These are phyloP conservation scores for Nymphalis polychloros DNA, from an alignment of 2,888 invertebrate species.

Conservation along the genomic window DNA sequence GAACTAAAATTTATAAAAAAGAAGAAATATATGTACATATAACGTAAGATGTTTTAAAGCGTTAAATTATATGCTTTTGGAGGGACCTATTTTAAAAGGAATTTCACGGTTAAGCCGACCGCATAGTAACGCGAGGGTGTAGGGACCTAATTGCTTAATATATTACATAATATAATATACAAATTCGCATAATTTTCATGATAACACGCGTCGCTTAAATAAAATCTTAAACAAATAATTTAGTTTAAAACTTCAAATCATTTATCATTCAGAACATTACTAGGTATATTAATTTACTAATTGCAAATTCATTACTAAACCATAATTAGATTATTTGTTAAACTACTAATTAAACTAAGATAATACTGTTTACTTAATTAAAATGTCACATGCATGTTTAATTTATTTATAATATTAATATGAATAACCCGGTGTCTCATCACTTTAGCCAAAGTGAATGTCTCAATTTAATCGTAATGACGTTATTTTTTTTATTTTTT, in stretches of 20 bases:
- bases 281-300: not conserved
- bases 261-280: too few species aligned
- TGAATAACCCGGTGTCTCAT: too few species aligned
- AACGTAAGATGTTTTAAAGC: constrained; percentile 9
- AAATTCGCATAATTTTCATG: not conserved
- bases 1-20: not conserved
- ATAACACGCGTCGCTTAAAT: not conserved
- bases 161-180: not conserved
- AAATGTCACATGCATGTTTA: not conserved
- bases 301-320: not conserved
- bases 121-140: constrained; percentile 9
- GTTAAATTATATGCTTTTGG: constrained; percentile 14
- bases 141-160: constrained; percentile 18
- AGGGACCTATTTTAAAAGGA: constrained; percentile 13
- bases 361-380: not conserved
- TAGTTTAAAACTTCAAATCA: too few species aligned
- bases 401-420: not conserved
- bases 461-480: too few species aligned
- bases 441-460: too few species aligned
- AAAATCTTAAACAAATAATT: too few species aligned
- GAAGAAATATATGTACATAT: not conserved
- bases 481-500: too few species aligned
- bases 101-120: constrained; percentile 17
- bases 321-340: not conserved
- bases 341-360: not conserved